phyloP scores from a whole-genome alignment of 2,888 invertebrate genomes.

The Eupithecia centaureata region DNA sequence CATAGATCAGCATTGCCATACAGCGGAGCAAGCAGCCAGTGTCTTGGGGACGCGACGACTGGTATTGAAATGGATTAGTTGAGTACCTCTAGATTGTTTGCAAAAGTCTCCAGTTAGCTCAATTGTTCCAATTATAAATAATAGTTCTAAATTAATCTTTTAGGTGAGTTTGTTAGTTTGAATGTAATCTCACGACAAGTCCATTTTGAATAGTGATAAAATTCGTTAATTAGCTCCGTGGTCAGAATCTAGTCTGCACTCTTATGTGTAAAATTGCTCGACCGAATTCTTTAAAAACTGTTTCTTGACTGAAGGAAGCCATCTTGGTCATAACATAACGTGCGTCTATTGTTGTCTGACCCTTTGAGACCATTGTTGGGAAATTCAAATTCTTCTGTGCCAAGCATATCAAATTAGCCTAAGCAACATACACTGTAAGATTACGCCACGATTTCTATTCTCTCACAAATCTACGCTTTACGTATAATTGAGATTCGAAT shows the following conservation, averaged over 20 bases:
- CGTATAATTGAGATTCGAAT: constrained; percentile 27
- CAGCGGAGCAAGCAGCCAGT: no score
- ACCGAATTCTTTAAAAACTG: not conserved
- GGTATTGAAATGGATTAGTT: no score
- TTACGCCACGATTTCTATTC: constrained; percentile 17
- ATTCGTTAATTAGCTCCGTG: no score
- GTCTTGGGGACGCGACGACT: no score
- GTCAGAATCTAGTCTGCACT: not conserved
- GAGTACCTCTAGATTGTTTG: no score
- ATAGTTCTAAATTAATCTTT: no score
- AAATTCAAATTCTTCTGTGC: not conserved
- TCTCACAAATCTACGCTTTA: constrained; percentile 22
- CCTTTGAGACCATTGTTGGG: constrained; percentile 5
- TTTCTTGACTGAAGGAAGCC: not conserved
- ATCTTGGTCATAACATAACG: not conserved
- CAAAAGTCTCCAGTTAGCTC: no score
- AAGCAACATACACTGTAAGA: not conserved
- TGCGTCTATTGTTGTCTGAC: not conserved
- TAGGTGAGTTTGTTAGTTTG: no score
- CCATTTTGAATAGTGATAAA: no score
- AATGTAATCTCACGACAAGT: no score
- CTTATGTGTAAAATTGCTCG: not conserved
- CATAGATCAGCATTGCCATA: no score
- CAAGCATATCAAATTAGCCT: constrained; percentile 14
- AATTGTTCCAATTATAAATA: no score